Conservation (phyloP, 92 coral and sea anemone genomes). For the Phymanthus crucifer region DNA sequence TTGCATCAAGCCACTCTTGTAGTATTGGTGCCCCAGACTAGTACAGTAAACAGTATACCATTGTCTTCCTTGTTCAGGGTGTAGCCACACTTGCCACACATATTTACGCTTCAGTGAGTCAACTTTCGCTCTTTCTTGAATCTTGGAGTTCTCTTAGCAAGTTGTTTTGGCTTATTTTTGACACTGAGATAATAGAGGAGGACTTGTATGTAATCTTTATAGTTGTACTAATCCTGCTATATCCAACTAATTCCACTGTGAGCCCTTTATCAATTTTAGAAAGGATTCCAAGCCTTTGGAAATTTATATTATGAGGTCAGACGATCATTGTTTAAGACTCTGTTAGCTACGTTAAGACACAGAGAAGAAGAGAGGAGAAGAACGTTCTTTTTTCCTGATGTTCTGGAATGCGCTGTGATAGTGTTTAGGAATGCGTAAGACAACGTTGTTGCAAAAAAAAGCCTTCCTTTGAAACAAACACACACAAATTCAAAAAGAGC, state of each 20-base stretch:
- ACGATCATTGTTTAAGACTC: background rate
- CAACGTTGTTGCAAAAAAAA: background rate
- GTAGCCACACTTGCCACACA: background rate
- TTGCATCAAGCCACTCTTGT: conserved; percentile 4
- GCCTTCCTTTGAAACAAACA: background rate
- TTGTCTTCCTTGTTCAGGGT: background rate
- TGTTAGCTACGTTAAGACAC: background rate
- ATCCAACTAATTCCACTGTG: conserved; percentile 17
- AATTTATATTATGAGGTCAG: background rate
- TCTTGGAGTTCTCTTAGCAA: background rate
- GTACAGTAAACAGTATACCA: conserved; percentile 4
- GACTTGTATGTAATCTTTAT: conserved; percentile 18
- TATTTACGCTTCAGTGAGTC: background rate
- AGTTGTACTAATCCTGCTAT: conserved; percentile 14
- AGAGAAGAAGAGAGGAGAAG: background rate
- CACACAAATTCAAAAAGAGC: background rate
- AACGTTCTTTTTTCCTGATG: background rate
- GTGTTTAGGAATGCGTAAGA: background rate
- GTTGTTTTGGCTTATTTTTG: background rate
- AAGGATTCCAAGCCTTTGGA: background rate
- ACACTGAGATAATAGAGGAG: background rate
- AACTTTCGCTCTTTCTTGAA: background rate
- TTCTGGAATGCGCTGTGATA: background rate
- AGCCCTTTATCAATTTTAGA: conserved; percentile 25
- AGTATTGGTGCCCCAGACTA: conserved; percentile 3